Conservation (phyloP, 2,797 vertebrate genomes). For the Cirrhinus molitorella region DNA sequence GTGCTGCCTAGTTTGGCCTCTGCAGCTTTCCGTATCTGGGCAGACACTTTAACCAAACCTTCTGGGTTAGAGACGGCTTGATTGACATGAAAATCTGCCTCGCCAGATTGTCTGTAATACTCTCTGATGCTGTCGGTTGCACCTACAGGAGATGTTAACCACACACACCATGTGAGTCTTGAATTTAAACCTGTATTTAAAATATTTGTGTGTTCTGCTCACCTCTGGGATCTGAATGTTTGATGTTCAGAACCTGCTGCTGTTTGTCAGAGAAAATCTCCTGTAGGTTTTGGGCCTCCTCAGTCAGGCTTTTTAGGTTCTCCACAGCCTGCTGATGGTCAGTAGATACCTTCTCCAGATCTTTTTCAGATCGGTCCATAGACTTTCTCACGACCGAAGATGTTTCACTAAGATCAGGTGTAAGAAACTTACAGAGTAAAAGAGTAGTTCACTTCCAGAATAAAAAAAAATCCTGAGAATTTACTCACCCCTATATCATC, state of each 20-base stretch:
- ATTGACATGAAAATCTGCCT: conserved; percentile 83
- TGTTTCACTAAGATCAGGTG: conserved; percentile 79
- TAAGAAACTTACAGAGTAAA: not conserved
- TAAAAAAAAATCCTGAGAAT: no score
- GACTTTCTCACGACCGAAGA: conserved; percentile 83
- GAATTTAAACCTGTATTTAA: not conserved
- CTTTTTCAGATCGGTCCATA: conserved; percentile 80
- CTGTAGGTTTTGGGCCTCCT: conserved; percentile 81
- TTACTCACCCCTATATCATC: no score
- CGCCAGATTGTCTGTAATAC: conserved; percentile 84
- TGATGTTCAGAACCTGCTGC: conserved; percentile 86
- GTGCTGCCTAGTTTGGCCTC: conserved; percentile 81
- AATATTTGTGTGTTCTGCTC: conserved; percentile 55
- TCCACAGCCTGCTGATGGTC: conserved; percentile 75
- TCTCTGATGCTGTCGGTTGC: conserved; percentile 88
- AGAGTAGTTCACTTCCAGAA: no score
- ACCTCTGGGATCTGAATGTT: conserved; percentile 94
- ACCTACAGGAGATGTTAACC: conserved; percentile 73
- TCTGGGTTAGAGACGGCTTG: conserved; percentile 77
- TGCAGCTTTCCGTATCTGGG: conserved; percentile 74
- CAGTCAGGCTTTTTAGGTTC: conserved; percentile 75
- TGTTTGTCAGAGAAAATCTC: conserved; percentile 79
- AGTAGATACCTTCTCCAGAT: conserved; percentile 70
- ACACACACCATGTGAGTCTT: not conserved
- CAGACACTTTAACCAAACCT: conserved; percentile 80